These are phyloP conservation scores for Mythimna ferrago DNA, from an alignment of 2,888 invertebrate genomes.

Conservation along the genomic window DNA sequence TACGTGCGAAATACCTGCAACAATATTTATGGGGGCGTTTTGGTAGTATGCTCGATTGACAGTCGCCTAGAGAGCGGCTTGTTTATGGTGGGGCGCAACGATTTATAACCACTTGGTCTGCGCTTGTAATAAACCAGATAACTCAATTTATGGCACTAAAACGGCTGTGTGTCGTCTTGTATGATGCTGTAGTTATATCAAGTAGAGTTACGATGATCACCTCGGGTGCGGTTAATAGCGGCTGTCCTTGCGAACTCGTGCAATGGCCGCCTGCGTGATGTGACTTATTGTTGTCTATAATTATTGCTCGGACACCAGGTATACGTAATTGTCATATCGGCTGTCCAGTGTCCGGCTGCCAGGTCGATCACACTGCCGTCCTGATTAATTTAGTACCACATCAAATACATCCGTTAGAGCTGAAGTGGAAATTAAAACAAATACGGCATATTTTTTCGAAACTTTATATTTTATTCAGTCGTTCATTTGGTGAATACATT, in stretches of 20 bases:
- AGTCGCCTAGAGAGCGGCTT: conserved; percentile 77
- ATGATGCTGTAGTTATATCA: conserved; percentile 76
- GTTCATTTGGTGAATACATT: conserved; percentile 33
- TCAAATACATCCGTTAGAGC: conserved; percentile 27
- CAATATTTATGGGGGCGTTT: conserved; percentile 72
- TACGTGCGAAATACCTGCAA: conserved; percentile 75
- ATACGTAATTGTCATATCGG: conserved; percentile 25
- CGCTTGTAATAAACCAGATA: conserved; percentile 83
- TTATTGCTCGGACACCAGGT: conserved; percentile 21
- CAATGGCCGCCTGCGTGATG: conserved; percentile 28
- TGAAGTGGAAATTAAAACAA: conserved; percentile 23
- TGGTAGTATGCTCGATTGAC: conserved; percentile 77
- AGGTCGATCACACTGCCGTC: background rate
- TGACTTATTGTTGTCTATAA: conserved; percentile 50
- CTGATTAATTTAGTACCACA: conserved; percentile 30
- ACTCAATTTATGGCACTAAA: conserved; percentile 81
- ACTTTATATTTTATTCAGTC: conserved; percentile 35
- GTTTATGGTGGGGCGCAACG: conserved; percentile 74
- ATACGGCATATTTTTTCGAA: conserved; percentile 3
- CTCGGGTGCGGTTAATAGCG: conserved; percentile 69
- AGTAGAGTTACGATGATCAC: conserved; percentile 76
- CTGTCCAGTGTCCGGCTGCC: background rate
- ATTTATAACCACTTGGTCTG: conserved; percentile 79
- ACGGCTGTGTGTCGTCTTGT: conserved; percentile 73
- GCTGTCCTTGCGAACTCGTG: conserved; percentile 34